Evolutionary conservation across 1,140 invertebrate species (phyloP).

Genomic region (Polyergus mexicanus): DNA sequence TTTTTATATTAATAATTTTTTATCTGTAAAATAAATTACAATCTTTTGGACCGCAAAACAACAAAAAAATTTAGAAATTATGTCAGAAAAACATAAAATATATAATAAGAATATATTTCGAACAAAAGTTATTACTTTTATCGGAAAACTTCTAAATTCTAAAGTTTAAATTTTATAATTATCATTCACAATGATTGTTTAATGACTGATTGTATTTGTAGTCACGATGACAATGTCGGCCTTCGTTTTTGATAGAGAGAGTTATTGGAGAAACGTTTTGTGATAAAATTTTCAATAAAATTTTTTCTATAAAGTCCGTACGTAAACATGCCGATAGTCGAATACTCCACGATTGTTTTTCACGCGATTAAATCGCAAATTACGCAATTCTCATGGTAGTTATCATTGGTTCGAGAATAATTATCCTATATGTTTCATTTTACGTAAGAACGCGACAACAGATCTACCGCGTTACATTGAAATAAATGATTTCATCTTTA

Average conservation of each 20-base stretch:
- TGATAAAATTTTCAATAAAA: background rate
- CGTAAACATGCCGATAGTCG: background rate
- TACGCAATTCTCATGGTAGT: conserved; percentile 1
- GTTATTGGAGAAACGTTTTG: conserved; percentile 4
- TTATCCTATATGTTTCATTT: background rate
- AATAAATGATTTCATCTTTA: conserved; percentile 3
- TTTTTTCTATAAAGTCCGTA: background rate
- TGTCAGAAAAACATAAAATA: background rate
- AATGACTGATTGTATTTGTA: conserved; percentile 26
- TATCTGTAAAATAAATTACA: too few species aligned
- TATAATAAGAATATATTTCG: background rate
- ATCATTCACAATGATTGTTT: background rate
- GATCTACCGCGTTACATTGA: background rate
- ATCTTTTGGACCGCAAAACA: too few species aligned
- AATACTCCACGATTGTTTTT: background rate
- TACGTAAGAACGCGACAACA: background rate
- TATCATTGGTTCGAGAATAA: conserved; percentile 21
- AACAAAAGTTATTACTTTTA: conserved; percentile 16
- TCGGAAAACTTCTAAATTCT: conserved; percentile 32
- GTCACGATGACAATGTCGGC: background rate
- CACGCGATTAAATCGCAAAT: conserved; percentile 31
- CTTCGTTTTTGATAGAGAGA: conserved; percentile 7
- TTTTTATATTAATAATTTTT: too few species aligned
- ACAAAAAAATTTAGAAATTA: background rate
- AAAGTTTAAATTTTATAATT: background rate